These are phyloP conservation scores for Ophthalmolycus amberensis DNA, from an alignment of 2,113 vertebrate species.

Conservation along the genomic window DNA sequence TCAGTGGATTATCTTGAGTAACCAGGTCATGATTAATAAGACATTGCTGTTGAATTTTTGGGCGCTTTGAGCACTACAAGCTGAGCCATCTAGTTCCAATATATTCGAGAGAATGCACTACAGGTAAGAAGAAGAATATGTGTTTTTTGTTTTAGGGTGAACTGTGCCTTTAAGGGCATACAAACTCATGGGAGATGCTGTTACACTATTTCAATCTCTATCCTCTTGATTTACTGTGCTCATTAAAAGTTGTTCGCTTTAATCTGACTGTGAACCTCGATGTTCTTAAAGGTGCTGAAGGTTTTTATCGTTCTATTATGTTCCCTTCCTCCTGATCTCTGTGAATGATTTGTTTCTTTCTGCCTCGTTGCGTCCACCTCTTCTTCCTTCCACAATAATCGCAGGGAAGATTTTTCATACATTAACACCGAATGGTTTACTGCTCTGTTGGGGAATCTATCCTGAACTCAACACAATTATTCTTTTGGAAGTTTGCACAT, in stretches of 20 bases:
- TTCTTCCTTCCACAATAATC: slow-evolving; percentile 2
- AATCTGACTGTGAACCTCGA: not conserved
- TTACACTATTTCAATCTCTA: not conserved
- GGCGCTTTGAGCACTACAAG: not conserved
- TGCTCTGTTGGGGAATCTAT: not conserved
- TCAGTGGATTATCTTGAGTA: not conserved
- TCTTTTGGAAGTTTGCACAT: not conserved
- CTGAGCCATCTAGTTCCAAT: not conserved
- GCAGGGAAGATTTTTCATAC: not conserved
- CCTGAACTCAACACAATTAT: not conserved
- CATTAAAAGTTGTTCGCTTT: not conserved
- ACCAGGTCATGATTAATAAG: not conserved
- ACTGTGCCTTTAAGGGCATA: not conserved
- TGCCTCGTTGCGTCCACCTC: not conserved
- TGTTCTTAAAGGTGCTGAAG: not conserved
- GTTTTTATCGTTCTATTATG: not conserved
- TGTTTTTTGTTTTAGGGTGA: no score
- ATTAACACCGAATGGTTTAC: not conserved
- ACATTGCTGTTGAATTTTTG: no score
- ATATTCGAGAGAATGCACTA: not conserved
- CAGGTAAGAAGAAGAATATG: not conserved
- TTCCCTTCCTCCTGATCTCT: not conserved
- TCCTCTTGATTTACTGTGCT: not conserved
- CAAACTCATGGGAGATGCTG: not conserved
- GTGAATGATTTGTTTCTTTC: not conserved